phyloP scores from a whole-genome alignment of 1,140 invertebrate species.

The Lordiphosa mommai region DNA sequence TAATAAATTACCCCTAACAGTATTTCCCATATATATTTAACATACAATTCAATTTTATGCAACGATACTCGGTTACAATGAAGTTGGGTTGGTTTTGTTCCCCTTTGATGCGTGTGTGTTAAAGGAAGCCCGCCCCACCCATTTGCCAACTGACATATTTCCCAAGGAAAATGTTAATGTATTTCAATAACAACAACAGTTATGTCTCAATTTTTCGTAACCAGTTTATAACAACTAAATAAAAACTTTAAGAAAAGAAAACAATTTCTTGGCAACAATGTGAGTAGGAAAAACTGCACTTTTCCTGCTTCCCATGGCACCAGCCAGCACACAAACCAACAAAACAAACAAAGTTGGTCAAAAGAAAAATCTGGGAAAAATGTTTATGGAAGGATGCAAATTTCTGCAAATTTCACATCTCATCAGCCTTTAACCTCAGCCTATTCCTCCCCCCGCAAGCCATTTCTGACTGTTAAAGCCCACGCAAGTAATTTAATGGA shows the following conservation, averaged over 20 bases:
- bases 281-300: conserved; percentile 24
- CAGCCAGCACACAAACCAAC: not conserved
- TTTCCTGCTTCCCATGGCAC: conserved; percentile 41
- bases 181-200: conserved; percentile 35
- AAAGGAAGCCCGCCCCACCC: not conserved
- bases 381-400: conserved; percentile 10
- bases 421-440: conserved; percentile 3
- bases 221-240: conserved; percentile 20
- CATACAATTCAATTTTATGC: no score
- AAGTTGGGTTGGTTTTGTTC: no score
- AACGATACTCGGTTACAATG: no score
- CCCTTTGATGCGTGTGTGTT: no score
- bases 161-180: conserved; percentile 56
- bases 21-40: no score
- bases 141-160: conserved; percentile 44
- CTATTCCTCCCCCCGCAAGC: not conserved
- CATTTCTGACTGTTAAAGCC: not conserved
- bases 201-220: conserved; percentile 50
- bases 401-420: conserved; percentile 16
- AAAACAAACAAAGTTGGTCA: conserved; percentile 33
- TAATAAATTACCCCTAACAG: no score
- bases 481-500: conserved; percentile 34
- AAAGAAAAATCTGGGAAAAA: conserved; percentile 36
- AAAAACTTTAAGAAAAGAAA: conserved; percentile 19
- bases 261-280: conserved; percentile 15